Percentiles rank a stretch among this genome's conserved stretches.
Conservation (phyloP, 2,888 invertebrate species). For the Azorinus chamasolen region DNA sequence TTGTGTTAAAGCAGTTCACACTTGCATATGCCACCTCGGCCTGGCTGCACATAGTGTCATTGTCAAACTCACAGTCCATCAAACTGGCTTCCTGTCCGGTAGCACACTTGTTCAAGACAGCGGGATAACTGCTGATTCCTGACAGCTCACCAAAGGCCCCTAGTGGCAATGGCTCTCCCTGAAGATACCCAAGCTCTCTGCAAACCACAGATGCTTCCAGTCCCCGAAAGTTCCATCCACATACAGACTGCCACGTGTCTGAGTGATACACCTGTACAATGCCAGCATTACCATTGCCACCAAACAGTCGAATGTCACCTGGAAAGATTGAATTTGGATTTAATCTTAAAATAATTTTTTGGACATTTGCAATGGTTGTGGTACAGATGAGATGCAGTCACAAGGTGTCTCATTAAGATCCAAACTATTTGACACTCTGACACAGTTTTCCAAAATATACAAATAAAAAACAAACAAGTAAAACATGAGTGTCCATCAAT, state of each 20-base stretch:
- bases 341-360: neutral
- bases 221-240: slow-evolving; percentile 36
- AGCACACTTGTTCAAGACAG: slow-evolving; percentile 22
- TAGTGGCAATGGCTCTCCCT: slow-evolving; percentile 23
- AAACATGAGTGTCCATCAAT: no score
- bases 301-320: slow-evolving; percentile 24
- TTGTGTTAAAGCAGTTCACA: slow-evolving; percentile 32
- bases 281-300: slow-evolving; percentile 22
- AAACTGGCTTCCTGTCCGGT: slow-evolving; percentile 28
- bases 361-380: neutral
- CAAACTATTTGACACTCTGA: no score
- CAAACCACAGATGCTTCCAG: slow-evolving; percentile 35
- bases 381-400: no score
- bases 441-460: no score
- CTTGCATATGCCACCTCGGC: slow-evolving; percentile 28
- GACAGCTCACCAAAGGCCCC: slow-evolving; percentile 36
- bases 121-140: slow-evolving; percentile 16
- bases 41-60: slow-evolving; percentile 8
- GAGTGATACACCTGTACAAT: slow-evolving; percentile 47
- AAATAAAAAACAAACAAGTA: no score
- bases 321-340: neutral
- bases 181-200: slow-evolving; percentile 19
- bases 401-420: no score
- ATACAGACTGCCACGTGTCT: slow-evolving; percentile 37
- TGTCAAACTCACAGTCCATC: slow-evolving; percentile 29